These are phyloP conservation scores for Psammodynastes pulverulentus DNA, from an alignment of 2,113 vertebrate genomes.

Conservation along the genomic window DNA sequence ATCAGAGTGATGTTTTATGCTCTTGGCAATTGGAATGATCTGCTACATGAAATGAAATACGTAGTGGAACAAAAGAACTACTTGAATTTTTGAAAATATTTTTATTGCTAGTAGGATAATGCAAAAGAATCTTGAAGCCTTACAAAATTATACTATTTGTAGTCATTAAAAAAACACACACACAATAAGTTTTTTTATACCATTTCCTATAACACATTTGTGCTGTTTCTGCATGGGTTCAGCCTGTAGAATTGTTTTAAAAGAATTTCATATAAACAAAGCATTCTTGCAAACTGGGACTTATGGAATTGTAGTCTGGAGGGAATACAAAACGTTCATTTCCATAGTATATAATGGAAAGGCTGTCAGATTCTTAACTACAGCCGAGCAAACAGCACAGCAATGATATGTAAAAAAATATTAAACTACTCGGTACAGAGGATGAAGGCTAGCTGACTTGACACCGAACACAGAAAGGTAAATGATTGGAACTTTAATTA, in stretches of 20 bases:
- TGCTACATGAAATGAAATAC: slow-evolving; percentile 23
- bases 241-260: slow-evolving; percentile 4
- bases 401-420: slow-evolving; percentile 52
- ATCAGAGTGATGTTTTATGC: slow-evolving; percentile 68
- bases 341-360: slow-evolving; percentile 59
- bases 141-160: background rate
- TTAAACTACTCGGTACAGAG: slow-evolving; percentile 66
- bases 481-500: slow-evolving; percentile 98
- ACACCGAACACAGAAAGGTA: slow-evolving; percentile 87
- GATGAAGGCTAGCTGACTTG: slow-evolving; percentile 78
- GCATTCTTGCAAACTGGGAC: slow-evolving; percentile 11
- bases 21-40: slow-evolving; percentile 54
- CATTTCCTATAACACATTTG: background rate
- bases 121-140: background rate
- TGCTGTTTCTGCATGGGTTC: background rate
- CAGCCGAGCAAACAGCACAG: slow-evolving; percentile 50
- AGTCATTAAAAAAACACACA: background rate
- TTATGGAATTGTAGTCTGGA: slow-evolving; percentile 37
- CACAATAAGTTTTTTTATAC: background rate
- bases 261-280: slow-evolving; percentile 5
- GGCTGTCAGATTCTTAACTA: slow-evolving; percentile 56
- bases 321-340: slow-evolving; percentile 39
- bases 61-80: slow-evolving; percentile 25
- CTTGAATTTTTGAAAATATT: background rate
- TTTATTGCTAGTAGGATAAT: background rate